These are phyloP conservation scores for Urophycis tenuis DNA, from an alignment of 2,797 vertebrate species.

Conservation along the genomic window DNA sequence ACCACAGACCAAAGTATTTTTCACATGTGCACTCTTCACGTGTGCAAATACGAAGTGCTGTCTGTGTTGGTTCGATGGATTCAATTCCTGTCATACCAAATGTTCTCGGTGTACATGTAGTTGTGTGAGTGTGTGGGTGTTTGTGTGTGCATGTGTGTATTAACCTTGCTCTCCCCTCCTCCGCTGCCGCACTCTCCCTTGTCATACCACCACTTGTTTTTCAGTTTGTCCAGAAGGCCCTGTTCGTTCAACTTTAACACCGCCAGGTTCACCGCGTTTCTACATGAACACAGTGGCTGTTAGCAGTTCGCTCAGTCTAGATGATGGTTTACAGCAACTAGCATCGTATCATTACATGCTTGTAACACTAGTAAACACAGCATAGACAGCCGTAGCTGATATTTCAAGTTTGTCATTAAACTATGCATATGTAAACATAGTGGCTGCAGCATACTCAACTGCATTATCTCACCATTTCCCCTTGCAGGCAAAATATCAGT, in stretches of 20 bases:
- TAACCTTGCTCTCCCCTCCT: constrained; percentile 99
- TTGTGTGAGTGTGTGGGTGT: constrained; percentile 17
- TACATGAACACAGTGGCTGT: constrained; percentile 94
- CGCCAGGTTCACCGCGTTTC: constrained; percentile 99
- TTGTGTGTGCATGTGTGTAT: constrained; percentile 47
- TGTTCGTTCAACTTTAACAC: constrained; percentile 99
- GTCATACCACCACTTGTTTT: constrained; percentile 99
- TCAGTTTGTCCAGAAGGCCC: constrained; percentile 99
- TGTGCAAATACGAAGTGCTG: constrained; percentile 22
- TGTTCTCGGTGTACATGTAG: constrained; percentile 4
- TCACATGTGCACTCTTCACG: constrained; percentile 1
- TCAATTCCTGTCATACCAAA: constrained; percentile 24
- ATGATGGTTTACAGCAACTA: constrained; percentile 32
- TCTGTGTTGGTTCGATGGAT: constrained; percentile 49
- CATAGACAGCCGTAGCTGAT: constrained; percentile 12
- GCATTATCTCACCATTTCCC: constrained; percentile 9
- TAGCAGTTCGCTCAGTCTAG: constrained; percentile 48
- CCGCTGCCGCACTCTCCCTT: constrained; percentile 99
- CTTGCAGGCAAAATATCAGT: constrained; percentile 16
- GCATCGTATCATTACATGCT: constrained; percentile 28
- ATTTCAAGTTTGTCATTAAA: neutral
- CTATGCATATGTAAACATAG: neutral
- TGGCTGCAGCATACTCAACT: neutral
- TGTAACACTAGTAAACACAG: constrained; percentile 24
- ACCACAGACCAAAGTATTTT: constrained; percentile 3